Base-by-base conservation (phyloP, 30 jellyfish, hydroid and myxozoan genomes). In the Pseudorhiza aurosa region DNA sequence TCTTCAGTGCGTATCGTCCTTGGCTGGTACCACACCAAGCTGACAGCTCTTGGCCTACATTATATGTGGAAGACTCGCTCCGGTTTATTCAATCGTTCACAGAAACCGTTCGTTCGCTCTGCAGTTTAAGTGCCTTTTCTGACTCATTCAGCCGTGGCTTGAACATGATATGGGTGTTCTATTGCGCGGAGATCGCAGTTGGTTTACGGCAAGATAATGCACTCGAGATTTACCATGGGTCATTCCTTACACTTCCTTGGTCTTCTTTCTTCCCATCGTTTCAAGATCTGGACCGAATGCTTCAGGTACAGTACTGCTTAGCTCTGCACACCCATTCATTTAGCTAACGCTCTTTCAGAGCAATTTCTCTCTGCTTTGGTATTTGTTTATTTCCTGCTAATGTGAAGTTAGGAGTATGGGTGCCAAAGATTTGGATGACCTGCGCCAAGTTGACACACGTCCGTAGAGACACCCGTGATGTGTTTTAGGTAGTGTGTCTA, bases 1-100 rank as follows among this genome's bases (percentile, higher is more conserved):
- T 78, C 18, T 70, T 76, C 51, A 68, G 90, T 7, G 76, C 71
- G 0, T 90, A 83, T 65, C 87, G 85, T 19, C 90, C 91, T 11
- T 90, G 96, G 97, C 68, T 90, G 31, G 85, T 82, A 1, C 97
- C 97, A 9, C 91, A 68, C 15, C 44, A 78, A 17, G 50, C 88
- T 25, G 97, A 93, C 42, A 47, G 67, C 24, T 46, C 93, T 6
- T 90, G 97, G 97, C 77, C 91, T 15, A 24, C 71, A n/a, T 77
- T 53, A 2, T 71, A 64, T 46, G 68, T 55, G 14, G 91, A 90
- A 28, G 79, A 72, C 17, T 77, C 84, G 9, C 49, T 69, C 32
- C 19, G 46, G 0, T n/a, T 90, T 53, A 46, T 90, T 29, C 96
- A 82, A 45, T 82, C 97, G 1, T 90, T 90, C 59, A 79, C 83